These are phyloP conservation scores for Tenualosa thibaudeaui DNA, from an alignment of 2,797 vertebrate genomes.

Conservation along the genomic window DNA sequence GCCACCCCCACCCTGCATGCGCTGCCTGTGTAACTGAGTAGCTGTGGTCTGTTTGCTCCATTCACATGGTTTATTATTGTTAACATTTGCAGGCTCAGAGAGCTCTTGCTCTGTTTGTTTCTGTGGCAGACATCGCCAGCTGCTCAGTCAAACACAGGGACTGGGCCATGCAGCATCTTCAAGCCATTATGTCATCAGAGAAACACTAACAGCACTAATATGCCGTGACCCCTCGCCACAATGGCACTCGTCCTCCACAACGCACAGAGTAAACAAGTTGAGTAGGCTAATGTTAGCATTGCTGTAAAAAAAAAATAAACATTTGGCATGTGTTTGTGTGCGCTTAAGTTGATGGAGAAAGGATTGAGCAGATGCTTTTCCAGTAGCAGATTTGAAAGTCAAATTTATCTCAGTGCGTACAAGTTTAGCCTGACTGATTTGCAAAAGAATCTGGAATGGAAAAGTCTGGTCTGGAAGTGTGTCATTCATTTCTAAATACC, in stretches of 20 bases:
- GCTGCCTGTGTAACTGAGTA: conserved; percentile 44
- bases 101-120: conserved; percentile 43
- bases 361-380: no score
- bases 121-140: conserved; percentile 23
- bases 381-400: no score
- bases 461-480: no score
- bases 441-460: no score
- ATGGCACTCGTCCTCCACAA: not conserved
- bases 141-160: conserved; percentile 8
- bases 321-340: not conserved
- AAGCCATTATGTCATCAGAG: conserved; percentile 32
- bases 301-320: not conserved
- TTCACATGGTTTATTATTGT: conserved; percentile 48
- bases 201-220: not conserved
- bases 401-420: no score
- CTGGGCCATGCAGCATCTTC: conserved; percentile 8
- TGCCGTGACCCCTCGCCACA: conserved; percentile 12
- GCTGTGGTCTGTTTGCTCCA: conserved; percentile 35
- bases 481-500: no score
- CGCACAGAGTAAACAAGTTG: not conserved
- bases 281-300: not conserved
- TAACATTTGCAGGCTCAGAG: conserved; percentile 44
- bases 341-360: no score
- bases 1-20: not conserved
- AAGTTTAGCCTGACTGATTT: no score